Conservation (phyloP, 2,888 invertebrate genomes). For the Acleris literana region DNA sequence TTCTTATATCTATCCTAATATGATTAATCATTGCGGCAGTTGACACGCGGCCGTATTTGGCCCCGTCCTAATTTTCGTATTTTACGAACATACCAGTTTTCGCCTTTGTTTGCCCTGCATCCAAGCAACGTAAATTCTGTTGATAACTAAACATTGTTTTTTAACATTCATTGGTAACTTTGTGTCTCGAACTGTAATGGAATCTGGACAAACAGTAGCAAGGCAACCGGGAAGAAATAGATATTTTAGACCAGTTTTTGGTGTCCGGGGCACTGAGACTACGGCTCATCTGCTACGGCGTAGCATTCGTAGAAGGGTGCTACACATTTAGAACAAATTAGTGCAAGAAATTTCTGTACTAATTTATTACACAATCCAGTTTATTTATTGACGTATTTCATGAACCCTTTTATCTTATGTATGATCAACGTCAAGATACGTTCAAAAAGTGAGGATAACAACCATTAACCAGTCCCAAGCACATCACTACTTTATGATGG, state of each 20-base stretch:
- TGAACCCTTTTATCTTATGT: too few species aligned
- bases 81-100: constrained; percentile 25
- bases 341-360: too few species aligned
- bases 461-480: too few species aligned
- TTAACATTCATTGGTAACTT: not conserved
- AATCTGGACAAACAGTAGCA: not conserved
- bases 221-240: not conserved
- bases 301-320: constrained; percentile 10
- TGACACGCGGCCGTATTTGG: constrained; percentile 10
- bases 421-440: too few species aligned
- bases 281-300: constrained; percentile 7
- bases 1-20: not conserved
- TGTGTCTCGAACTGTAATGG: not conserved
- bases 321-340: not conserved
- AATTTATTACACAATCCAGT: too few species aligned
- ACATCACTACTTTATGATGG: too few species aligned
- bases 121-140: not conserved
- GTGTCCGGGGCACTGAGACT: too few species aligned
- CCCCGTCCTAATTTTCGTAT: constrained; percentile 17
- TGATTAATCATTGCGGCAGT: constrained; percentile 17
- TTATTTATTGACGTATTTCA: too few species aligned
- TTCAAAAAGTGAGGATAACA: too few species aligned
- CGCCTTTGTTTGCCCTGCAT: constrained; percentile 6
- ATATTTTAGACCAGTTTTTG: not conserved
- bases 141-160: not conserved